A percentile compares a stretch with the other conserved stretches of the same genome.
phyloP scores from a whole-genome alignment of 2,888 invertebrate species.

The Cheilosia urbana region DNA sequence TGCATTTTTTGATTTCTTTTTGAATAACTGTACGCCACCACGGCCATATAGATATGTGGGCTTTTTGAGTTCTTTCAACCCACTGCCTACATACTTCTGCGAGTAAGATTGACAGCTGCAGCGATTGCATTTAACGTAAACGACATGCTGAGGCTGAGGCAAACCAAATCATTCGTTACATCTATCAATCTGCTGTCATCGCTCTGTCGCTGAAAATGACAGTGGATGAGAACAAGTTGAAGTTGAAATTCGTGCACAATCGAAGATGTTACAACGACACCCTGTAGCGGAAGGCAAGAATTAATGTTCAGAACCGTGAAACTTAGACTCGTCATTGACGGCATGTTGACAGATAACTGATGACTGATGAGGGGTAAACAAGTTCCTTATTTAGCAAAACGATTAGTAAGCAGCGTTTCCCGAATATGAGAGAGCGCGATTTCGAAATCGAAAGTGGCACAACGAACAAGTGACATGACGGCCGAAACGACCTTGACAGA shows the following conservation, averaged over 20 bases:
- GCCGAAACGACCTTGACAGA: slow-evolving; percentile 62
- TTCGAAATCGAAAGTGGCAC: slow-evolving; percentile 61
- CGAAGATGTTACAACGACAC: slow-evolving; percentile 7
- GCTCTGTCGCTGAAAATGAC: not conserved
- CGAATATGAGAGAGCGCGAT: slow-evolving; percentile 33
- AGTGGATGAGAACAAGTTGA: not conserved
- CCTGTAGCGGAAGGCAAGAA: slow-evolving; percentile 46
- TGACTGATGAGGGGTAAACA: slow-evolving; percentile 41
- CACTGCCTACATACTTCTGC: slow-evolving; percentile 58
- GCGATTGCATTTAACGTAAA: slow-evolving; percentile 53
- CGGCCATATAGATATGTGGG: slow-evolving; percentile 52
- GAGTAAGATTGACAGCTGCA: slow-evolving; percentile 54
- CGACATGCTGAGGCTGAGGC: slow-evolving; percentile 28
- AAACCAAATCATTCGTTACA: slow-evolving; percentile 38
- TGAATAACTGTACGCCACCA: slow-evolving; percentile 68
- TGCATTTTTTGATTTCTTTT: slow-evolving; percentile 22
- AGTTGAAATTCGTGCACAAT: slow-evolving; percentile 3
- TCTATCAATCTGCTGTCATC: slow-evolving; percentile 45
- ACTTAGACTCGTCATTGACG: not conserved
- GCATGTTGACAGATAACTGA: slow-evolving; percentile 48
- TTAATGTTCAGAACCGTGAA: not conserved
- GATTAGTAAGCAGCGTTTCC: slow-evolving; percentile 52
- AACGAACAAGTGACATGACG: slow-evolving; percentile 23
- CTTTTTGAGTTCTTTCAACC: slow-evolving; percentile 71
- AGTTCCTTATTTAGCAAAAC: slow-evolving; percentile 46